Conservation (phyloP, 2,113 vertebrate species). For the Clinocottus analis region DNA sequence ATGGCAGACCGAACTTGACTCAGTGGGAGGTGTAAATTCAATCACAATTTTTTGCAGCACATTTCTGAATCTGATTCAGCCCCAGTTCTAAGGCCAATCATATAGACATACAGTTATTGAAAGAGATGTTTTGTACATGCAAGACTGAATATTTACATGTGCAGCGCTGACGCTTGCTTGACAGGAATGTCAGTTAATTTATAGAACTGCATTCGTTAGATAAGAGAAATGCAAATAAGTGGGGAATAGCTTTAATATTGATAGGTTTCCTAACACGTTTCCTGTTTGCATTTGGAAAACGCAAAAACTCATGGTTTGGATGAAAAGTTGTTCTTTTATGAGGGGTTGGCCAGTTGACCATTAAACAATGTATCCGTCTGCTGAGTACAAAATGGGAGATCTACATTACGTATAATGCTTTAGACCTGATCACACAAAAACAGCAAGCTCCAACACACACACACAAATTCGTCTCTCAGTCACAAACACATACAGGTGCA, state of each 20-base stretch:
- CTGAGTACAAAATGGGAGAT: constrained; percentile 60
- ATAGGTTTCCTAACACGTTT: constrained; percentile 60
- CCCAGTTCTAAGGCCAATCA: constrained; percentile 77
- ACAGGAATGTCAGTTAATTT: constrained; percentile 70
- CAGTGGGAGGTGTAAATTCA: constrained; percentile 83
- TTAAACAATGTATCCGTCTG: constrained; percentile 66
- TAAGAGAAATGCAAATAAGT: constrained; percentile 71
- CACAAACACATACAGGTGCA: constrained; percentile 44
- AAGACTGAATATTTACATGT: constrained; percentile 58
- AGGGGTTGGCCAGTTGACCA: constrained; percentile 54
- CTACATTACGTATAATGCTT: constrained; percentile 54
- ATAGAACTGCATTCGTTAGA: constrained; percentile 71
- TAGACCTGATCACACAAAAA: constrained; percentile 56
- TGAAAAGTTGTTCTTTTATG: constrained; percentile 32
- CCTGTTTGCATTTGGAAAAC: constrained; percentile 49
- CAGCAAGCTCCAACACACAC: constrained; percentile 55
- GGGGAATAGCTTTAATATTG: constrained; percentile 66
- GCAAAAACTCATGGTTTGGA: constrained; percentile 40
- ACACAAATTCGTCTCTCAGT: constrained; percentile 36
- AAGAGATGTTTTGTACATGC: constrained; percentile 69
- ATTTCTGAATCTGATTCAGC: constrained; percentile 72
- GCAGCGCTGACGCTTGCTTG: constrained; percentile 38
- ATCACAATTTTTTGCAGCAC: constrained; percentile 66
- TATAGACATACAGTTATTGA: constrained; percentile 63
- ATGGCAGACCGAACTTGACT: constrained; percentile 78